phyloP scores from a whole-genome alignment of 2,113 vertebrate species.

The Platysternon megacephalum region DNA sequence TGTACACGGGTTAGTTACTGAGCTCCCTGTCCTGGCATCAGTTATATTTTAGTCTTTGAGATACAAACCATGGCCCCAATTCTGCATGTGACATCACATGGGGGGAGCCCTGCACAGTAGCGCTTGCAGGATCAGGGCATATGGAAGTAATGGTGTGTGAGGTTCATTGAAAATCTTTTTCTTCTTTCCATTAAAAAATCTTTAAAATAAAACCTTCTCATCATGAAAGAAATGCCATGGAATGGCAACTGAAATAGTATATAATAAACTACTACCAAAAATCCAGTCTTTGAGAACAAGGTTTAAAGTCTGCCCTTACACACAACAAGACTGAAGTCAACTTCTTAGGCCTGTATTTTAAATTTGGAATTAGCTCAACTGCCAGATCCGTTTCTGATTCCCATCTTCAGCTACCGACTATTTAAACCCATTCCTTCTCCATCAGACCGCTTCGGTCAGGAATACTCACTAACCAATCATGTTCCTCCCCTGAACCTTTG shows the following conservation, averaged over 20 bases:
- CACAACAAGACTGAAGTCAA: neutral
- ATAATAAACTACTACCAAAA: neutral
- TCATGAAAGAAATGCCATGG: neutral
- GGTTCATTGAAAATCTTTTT: neutral
- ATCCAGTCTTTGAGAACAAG: neutral
- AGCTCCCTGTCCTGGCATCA: neutral
- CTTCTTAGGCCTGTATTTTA: neutral
- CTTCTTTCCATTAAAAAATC: neutral
- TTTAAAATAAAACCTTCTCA: neutral
- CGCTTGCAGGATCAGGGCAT: neutral
- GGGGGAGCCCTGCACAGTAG: neutral
- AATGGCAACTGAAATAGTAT: neutral
- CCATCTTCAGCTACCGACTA: neutral
- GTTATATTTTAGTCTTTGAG: neutral
- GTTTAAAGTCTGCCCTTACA: neutral
- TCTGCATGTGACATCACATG: neutral
- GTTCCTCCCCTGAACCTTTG: neutral
- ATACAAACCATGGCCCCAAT: accelerated
- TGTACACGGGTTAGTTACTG: accelerated
- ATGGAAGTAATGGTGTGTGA: neutral
- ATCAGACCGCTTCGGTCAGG: neutral
- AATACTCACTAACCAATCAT: neutral
- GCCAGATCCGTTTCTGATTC: neutral
- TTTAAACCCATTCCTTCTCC: neutral
- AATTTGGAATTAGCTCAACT: neutral